Evolutionary conservation across 2,113 vertebrate species (phyloP), one percentile per base, ranked within the genome.

Genomic region (Alouatta palliata): DNA sequence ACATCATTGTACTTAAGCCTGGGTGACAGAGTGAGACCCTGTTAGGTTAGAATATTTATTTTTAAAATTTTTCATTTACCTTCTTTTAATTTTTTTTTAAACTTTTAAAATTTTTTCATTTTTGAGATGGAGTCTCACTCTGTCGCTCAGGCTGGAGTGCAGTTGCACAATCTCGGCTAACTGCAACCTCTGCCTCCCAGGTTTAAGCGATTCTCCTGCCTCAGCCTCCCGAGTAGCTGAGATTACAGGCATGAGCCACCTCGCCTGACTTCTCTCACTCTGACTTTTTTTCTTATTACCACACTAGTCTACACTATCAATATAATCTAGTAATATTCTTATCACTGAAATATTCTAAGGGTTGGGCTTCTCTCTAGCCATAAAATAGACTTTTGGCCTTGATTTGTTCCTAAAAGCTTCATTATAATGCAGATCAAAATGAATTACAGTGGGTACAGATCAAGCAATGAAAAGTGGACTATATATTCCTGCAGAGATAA

Each of bases 381-480:
- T 90, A 81, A 80, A 82, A 75, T 17, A 76, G 35, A 86, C 49
- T 90, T 70, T 94, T 82, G 70, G 47, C 52, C 68, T 91, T 93
- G 73, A 85, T 82, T 81, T 96, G 12, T 87, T 92, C 16, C 47
- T 90, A 87, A 92, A 90, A 89, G 12, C 40, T 81, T 90, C 47
- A 64, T 58, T 94, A 43, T 80, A 54, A 91, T 92, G 61, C 4
- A n/a, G 49, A 21, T 82, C 56, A 49, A 68, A 87, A 71, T 75
- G 56, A 25, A 30, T 87, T 54, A 68, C 45, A 58, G 25, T 52
- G 58, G 83, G 32, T 77, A 12, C 8, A 81, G 71, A 76, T 86
- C 77, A 91, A 85, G 87, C 92, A 89, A 52, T 95, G 71, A 54
- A 88, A 75, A 91, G 14, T 92, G 12, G 70, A 81, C 93, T 77